Evolutionary conservation across 2,888 invertebrate species (phyloP).

Genomic region (Perizoma affinitatum): DNA sequence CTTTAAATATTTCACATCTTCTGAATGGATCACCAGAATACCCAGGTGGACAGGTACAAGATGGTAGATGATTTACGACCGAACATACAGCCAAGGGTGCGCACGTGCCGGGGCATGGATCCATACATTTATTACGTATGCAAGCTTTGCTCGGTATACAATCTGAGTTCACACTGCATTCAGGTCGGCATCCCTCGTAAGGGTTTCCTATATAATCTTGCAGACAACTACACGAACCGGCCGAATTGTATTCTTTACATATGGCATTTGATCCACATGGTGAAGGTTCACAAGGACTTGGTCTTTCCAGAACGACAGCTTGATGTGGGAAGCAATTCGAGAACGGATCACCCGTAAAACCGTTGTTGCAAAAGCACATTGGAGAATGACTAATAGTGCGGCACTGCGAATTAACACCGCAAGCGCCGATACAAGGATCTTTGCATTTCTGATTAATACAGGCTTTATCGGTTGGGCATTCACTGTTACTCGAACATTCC

Average conservation of each 20-base stretch:
- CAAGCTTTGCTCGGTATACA: slow-evolving; percentile 89
- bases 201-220: slow-evolving; percentile 90
- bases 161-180: slow-evolving; percentile 89
- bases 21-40: slow-evolving; percentile 90
- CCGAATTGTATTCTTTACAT: slow-evolving; percentile 84
- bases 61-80: slow-evolving; percentile 88
- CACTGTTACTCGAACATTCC: slow-evolving; percentile 88
- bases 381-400: slow-evolving; percentile 90
- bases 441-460: slow-evolving; percentile 87
- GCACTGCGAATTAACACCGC: slow-evolving; percentile 89
- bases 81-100: slow-evolving; percentile 88
- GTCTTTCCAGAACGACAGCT: slow-evolving; percentile 66
- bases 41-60: slow-evolving; percentile 87
- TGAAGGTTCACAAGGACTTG: slow-evolving; percentile 85
- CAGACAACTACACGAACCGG: slow-evolving; percentile 88
- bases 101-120: slow-evolving; percentile 92
- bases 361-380: slow-evolving; percentile 87
- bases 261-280: slow-evolving; percentile 87
- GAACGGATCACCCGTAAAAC: slow-evolving; percentile 89
- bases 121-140: slow-evolving; percentile 88
- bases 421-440: slow-evolving; percentile 88
- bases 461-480: slow-evolving; percentile 86
- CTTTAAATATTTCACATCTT: slow-evolving; percentile 77
- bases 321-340: slow-evolving; percentile 80
- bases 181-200: slow-evolving; percentile 90